Conservation (phyloP, 2,888 invertebrate species). For the Melanostoma scalare region DNA sequence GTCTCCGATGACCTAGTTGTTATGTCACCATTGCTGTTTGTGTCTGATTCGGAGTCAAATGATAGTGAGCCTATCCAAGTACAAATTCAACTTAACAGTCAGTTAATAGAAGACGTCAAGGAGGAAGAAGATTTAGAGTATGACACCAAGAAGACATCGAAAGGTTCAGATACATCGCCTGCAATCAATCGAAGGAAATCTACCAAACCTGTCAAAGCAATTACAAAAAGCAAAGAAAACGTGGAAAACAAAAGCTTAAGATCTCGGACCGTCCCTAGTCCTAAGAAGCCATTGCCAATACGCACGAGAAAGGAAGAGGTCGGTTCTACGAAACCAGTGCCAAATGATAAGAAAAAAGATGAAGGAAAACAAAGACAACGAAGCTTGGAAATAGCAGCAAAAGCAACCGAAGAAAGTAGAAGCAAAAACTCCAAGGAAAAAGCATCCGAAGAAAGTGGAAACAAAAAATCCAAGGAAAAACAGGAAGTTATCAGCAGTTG, state of each 20-base stretch:
- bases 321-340: constrained; percentile 15
- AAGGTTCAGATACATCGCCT: background rate
- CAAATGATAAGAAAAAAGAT: background rate
- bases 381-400: background rate
- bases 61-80: constrained; percentile 58
- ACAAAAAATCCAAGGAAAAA: background rate
- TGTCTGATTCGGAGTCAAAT: constrained; percentile 78
- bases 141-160: background rate
- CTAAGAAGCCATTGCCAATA: constrained; percentile 4
- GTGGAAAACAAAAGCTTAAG: constrained; percentile 32
- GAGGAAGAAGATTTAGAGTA: background rate
- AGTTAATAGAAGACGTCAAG: constrained; percentile 20
- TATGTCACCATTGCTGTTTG: constrained; percentile 80
- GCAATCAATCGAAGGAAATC: constrained; percentile 37
- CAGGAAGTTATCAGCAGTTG: background rate
- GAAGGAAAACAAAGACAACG: background rate
- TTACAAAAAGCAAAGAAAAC: constrained; percentile 2
- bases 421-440: background rate
- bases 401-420: background rate
- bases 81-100: constrained; percentile 29
- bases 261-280: constrained; percentile 33
- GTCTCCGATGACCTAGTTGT: constrained; percentile 77
- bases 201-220: constrained; percentile 24
- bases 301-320: background rate
- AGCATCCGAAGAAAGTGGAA: constrained; percentile 19